Conservation (phyloP, 2,888 invertebrate species). For the Caenorhabditis macrosperma region DNA sequence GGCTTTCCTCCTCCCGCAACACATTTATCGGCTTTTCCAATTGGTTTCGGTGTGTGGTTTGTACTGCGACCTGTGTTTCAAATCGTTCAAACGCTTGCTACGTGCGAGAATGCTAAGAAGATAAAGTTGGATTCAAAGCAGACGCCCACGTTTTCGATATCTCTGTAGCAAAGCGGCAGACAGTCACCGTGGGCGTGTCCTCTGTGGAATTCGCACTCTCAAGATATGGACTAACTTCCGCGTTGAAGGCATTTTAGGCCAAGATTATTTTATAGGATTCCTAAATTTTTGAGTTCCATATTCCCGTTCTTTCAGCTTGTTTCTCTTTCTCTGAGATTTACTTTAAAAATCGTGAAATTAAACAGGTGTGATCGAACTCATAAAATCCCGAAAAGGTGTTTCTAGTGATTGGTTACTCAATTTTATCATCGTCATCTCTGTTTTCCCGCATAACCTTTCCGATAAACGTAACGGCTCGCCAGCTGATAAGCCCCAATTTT, state of each 20-base stretch:
- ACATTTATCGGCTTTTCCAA: neutral
- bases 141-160: neutral
- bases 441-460: neutral
- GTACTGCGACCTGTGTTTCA: neutral
- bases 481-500: slow-evolving; percentile 13
- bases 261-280: neutral
- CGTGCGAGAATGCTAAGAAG: neutral
- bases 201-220: neutral
- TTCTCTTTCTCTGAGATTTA: neutral
- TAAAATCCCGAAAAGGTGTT: too few relatives aligned
- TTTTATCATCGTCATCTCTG: neutral
- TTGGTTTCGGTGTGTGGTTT: neutral
- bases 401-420: too few relatives aligned
- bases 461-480: neutral
- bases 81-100: neutral
- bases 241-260: neutral
- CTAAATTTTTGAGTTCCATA: neutral
- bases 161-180: neutral
- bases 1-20: slow-evolving; percentile 3
- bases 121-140: neutral
- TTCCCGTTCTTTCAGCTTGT: neutral
- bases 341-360: too few relatives aligned
- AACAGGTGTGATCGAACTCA: too few relatives aligned
- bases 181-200: neutral
- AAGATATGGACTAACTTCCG: slow-evolving; percentile 12